Evolutionary conservation across 2,888 invertebrate genomes (phyloP), one percentile per base, ranked within the genome.

Genomic region (Rhamphomyia laevipes): DNA sequence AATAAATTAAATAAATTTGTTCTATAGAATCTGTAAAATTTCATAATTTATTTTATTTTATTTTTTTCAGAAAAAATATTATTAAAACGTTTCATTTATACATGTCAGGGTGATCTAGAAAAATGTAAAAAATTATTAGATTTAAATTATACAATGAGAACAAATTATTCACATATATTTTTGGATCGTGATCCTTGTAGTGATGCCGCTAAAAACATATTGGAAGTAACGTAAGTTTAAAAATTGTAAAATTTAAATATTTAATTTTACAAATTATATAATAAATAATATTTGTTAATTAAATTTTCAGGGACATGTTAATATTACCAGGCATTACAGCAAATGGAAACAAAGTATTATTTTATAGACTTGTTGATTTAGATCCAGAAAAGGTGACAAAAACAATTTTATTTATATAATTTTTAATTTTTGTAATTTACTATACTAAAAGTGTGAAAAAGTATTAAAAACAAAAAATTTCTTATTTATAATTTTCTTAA

Each of bases 271-370:
- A n/a, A n/a, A n/a, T n/a, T n/a, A 47, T 47, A 43, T 23, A n/a
- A 37, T 37, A 3, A 5, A 15, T 5, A 38, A 38, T 15, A 37
- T 15, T 12, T 40, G 10, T 12, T 18, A 17, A 17, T 17, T 17
- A 21, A 23, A 45, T 70, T 73, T 74, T 43, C 71, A 84, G 84
- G 17, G 82, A 84, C 65, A 75, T 82, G 71, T 63, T 83, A 33
- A 81, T 83, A 2, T 68, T 85, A 44, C 83, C 83, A 1, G 76
- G 76, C 54, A 71, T 77, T 54, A 82, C 83, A 2, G 74, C 77
- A 54, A 77, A 81, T 56, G 82, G 82, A 61, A 78, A 80, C 64
- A 80, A 79, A 63, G 67, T 83, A 12, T 77, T 83, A 53, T 71
- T 84, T 45, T 83, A 82, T 63, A 75, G 82, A 4, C 64, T 84